A percentile compares a stretch with the other conserved stretches of the same genome.
Conservation (phyloP, 64 coral and sea anemone genomes). For the Cladopsammia gracilis region DNA sequence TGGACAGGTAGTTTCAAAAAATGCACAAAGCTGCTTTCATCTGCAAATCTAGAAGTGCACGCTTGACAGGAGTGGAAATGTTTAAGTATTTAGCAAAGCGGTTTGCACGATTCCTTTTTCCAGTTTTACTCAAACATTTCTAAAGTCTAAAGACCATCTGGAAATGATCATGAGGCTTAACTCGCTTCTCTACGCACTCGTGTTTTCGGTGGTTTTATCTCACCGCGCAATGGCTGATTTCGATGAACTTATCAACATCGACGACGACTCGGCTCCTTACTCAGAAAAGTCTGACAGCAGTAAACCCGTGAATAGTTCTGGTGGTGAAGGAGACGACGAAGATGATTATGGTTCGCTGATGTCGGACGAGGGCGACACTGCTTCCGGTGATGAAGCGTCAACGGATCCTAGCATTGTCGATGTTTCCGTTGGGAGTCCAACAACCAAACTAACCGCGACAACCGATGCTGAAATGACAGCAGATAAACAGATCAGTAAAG, state of each 20-base stretch:
- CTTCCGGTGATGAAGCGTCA: conserved; percentile 40
- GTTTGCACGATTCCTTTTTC: background rate
- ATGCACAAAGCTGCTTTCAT: conserved; percentile 50
- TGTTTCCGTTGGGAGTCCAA: conserved; percentile 23
- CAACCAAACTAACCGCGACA: background rate
- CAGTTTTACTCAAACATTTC: background rate
- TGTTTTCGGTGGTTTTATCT: background rate
- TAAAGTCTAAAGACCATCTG: background rate
- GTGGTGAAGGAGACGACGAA: conserved; percentile 65
- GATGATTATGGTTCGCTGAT: conserved; percentile 44
- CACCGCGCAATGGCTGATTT: conserved; percentile 39
- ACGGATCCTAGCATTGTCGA: conserved; percentile 2
- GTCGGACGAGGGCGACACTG: conserved; percentile 67
- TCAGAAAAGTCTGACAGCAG: background rate
- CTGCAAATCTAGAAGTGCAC: conserved; percentile 20
- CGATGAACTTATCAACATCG: conserved; percentile 35
- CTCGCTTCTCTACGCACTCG: conserved; percentile 23
- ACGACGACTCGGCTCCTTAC: background rate
- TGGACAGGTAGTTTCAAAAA: conserved; percentile 69
- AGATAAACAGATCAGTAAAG: background rate
- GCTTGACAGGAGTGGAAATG: background rate
- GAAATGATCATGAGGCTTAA: conserved; percentile 40
- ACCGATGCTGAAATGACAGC: background rate
- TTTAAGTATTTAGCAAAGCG: background rate
- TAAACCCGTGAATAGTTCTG: background rate